These are phyloP conservation scores for Polylopha cassiicola DNA, from an alignment of 2,888 invertebrate genomes.

Conservation along the genomic window DNA sequence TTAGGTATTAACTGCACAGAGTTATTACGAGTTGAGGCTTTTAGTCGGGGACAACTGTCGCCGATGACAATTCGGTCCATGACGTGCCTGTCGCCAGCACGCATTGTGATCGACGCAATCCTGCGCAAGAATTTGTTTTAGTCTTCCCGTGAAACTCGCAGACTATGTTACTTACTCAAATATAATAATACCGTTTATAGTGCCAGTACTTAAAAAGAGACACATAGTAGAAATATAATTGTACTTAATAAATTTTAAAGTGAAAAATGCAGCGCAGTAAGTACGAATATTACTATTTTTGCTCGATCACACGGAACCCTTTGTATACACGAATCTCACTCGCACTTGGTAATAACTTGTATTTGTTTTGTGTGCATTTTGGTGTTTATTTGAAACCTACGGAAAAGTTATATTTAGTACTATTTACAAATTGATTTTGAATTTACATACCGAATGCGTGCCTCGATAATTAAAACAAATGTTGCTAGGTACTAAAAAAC, in stretches of 20 bases:
- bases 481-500: too few species aligned
- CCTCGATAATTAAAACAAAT: too few species aligned
- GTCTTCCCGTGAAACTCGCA: slow-evolving; percentile 26
- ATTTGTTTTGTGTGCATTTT: too few species aligned
- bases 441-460: too few species aligned
- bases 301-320: too few species aligned
- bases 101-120: slow-evolving; percentile 28
- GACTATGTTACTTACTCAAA: slow-evolving; percentile 4
- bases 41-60: slow-evolving; percentile 20
- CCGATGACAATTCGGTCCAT: slow-evolving; percentile 34
- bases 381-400: too few species aligned
- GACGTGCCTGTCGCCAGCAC: slow-evolving; percentile 33
- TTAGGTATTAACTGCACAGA: slow-evolving; percentile 22
- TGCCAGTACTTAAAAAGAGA: neutral
- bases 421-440: too few species aligned
- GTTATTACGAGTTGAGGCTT: slow-evolving; percentile 22
- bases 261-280: slow-evolving; percentile 12
- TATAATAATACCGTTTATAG: neutral
- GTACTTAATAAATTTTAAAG: neutral
- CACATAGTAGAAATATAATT: neutral
- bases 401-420: too few species aligned
- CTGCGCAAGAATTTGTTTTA: slow-evolving; percentile 27
- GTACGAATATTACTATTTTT: slow-evolving; percentile 1
- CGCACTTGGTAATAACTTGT: too few species aligned
- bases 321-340: too few species aligned